Evolutionary conservation across 2,113 vertebrate genomes (phyloP), one percentile per base, ranked within the genome.

Genomic region (Peromyscus polionotus): DNA sequence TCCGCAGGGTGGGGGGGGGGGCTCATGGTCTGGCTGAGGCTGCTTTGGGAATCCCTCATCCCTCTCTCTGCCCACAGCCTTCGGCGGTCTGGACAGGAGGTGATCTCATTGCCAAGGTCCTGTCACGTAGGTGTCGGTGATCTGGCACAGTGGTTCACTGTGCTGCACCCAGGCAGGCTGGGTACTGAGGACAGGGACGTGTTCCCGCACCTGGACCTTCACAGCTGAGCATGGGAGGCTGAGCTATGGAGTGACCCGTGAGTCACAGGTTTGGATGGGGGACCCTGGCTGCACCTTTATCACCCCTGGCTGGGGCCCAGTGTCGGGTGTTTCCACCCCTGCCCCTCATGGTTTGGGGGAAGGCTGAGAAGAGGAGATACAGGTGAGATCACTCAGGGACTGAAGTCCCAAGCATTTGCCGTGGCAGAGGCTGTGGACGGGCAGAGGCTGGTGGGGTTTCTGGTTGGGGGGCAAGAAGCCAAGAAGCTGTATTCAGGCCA

Each of bases 181-280:
- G 33, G 79, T 3, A 8, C 51, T 22, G 42, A 17, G n/a, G 77
- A 7, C 0, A 2, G 13, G 68, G 3, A 16, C 4, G 42, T 5
- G 76, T 67, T 81, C 68, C 39, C 65, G n/a, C 31, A 31, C 65
- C 17, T 0, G 48, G 70, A 36, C 28, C 1, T 20, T 75, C 65
- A 67, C 24, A 72, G 86, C 17, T 42, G 4, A 22, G 6, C 3
- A 11, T 13, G 20, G 67, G 45, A 42, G 70, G 57, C 13, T 33
- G 77, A 76, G 48, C 63, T 8, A 19, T 3, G 36, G 22, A 39
- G 84, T 20, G 1, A 7, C 24, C 36, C 26, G 45, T 68, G 65
- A 70, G 85, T 48, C 65, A 88, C 19, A n/a, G 65, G 85, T 45
- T 67, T 67, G 85, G 12, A 59, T 76, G 90, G 16, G 59, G 57